A percentile compares a stretch with the other conserved stretches of the same genome.
phyloP scores from a whole-genome alignment of 2,113 vertebrate species.

The Etheostoma cragini region DNA sequence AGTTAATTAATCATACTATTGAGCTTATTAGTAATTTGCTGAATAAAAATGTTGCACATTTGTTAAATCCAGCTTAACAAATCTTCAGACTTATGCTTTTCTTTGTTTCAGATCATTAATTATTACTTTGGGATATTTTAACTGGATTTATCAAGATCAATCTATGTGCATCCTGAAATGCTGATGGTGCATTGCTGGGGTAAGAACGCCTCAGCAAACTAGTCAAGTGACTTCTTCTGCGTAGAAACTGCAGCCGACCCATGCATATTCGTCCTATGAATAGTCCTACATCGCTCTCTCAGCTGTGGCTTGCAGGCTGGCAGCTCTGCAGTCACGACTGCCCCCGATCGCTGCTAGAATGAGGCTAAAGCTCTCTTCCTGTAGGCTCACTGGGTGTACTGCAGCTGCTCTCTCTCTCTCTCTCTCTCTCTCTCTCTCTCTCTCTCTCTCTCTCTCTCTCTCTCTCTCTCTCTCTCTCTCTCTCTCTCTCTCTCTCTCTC shows the following conservation, averaged over 20 bases:
- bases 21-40: background rate
- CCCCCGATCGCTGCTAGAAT: slow-evolving; percentile 37
- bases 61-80: background rate
- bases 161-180: background rate
- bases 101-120: background rate
- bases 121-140: background rate
- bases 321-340: slow-evolving; percentile 75
- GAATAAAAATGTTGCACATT: background rate
- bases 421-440: slow-evolving; percentile 21
- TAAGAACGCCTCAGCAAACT: slow-evolving; percentile 1
- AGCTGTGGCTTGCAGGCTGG: slow-evolving; percentile 51
- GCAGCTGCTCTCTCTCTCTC: slow-evolving; percentile 54
- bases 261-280: slow-evolving; percentile 66
- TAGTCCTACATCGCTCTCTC: slow-evolving; percentile 61
- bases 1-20: background rate
- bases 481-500: slow-evolving; percentile 21
- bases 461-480: slow-evolving; percentile 27
- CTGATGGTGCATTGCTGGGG: slow-evolving; percentile 11
- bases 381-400: slow-evolving; percentile 46
- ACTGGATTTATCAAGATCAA: background rate
- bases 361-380: slow-evolving; percentile 45
- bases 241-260: slow-evolving; percentile 55
- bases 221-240: slow-evolving; percentile 47
- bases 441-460: background rate
- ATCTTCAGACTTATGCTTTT: background rate